Conservation (phyloP, 2,888 invertebrate species). For the Sphecodes monilicornis region DNA sequence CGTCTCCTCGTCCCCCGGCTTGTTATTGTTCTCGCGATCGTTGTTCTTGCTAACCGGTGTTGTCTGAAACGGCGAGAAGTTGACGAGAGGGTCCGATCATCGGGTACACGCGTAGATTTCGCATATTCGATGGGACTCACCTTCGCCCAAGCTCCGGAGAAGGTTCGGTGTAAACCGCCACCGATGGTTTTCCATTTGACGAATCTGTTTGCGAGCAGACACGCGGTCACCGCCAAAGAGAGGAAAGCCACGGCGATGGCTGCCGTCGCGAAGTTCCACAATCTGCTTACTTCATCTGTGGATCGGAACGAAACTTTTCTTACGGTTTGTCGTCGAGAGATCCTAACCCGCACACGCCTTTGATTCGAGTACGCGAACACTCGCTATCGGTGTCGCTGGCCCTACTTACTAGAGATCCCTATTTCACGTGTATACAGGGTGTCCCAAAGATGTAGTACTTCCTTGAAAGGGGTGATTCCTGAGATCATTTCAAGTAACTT, state of each 20-base stretch:
- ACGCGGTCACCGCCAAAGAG: constrained; percentile 63
- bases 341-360: not conserved
- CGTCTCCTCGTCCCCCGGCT: constrained; percentile 75
- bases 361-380: not conserved
- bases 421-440: too few species aligned
- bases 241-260: constrained; percentile 69
- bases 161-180: constrained; percentile 66
- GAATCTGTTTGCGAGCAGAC: constrained; percentile 66
- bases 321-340: not conserved
- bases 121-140: constrained; percentile 55
- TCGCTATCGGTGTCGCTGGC: not conserved
- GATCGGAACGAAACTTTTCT: not conserved
- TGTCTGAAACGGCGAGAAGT: not conserved
- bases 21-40: constrained; percentile 38
- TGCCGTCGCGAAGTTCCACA: constrained; percentile 64
- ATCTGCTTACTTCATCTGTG: constrained; percentile 70
- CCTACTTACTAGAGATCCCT: constrained; percentile 77
- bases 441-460: too few species aligned
- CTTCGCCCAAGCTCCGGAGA: constrained; percentile 74
- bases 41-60: constrained; percentile 2
- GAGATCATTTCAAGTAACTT: too few species aligned
- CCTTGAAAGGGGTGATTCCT: too few species aligned
- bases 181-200: constrained; percentile 72
- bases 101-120: not conserved
- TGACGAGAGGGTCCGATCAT: not conserved